Conservation (phyloP, 1,140 invertebrate species). For the Achatina immaculata region DNA sequence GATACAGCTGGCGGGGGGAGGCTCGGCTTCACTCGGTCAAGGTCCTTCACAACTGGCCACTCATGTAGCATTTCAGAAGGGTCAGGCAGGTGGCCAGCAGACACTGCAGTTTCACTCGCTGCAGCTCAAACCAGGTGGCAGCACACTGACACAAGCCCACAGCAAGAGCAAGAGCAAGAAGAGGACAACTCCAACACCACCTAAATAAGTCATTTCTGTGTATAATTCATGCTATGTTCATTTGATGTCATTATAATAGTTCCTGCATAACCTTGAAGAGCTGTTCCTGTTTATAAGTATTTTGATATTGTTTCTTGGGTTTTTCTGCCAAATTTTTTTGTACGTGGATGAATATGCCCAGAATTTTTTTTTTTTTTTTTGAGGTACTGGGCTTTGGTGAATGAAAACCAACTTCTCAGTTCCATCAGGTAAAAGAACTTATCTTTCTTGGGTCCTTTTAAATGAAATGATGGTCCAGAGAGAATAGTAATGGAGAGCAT, state of each 20-base stretch:
- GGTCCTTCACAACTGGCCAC: conserved; percentile 33
- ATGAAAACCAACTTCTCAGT: too few species aligned
- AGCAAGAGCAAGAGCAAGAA: conserved; percentile 64
- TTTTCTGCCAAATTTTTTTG: too few species aligned
- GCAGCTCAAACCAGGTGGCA: conserved; percentile 75
- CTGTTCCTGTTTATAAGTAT: too few species aligned
- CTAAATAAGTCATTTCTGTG: conserved; percentile 43
- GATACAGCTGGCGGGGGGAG: conserved; percentile 52
- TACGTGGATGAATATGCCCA: too few species aligned
- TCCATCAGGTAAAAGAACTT: too few species aligned
- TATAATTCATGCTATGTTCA: not conserved
- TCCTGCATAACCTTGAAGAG: too few species aligned
- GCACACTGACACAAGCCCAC: conserved; percentile 66
- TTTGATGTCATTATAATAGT: not conserved
- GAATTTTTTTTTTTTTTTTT: too few species aligned
- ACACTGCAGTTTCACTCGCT: conserved; percentile 55
- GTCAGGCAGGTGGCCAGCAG: conserved; percentile 48
- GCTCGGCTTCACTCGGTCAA: conserved; percentile 42
- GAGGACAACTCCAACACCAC: conserved; percentile 62
- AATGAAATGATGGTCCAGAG: too few species aligned
- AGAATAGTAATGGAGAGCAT: too few species aligned
- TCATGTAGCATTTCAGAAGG: conserved; percentile 51
- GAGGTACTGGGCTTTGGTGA: too few species aligned
- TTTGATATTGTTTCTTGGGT: too few species aligned
- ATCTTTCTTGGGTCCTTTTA: too few species aligned